Conservation (phyloP, 2,113 vertebrate species). For the Chaetorhynchus papuensis region DNA sequence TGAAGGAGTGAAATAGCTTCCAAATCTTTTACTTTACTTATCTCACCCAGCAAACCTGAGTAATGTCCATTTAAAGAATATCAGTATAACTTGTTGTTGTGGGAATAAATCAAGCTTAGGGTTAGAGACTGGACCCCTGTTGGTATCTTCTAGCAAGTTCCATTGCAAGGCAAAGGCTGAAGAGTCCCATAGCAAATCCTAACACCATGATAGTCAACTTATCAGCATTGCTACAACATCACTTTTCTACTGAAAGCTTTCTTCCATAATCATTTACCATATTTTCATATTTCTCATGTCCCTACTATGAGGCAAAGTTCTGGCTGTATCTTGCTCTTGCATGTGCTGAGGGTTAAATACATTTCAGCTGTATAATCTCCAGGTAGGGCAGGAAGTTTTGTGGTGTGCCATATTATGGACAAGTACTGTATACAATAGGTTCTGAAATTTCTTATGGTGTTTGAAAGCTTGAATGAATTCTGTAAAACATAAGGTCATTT, state of each 20-base stretch:
- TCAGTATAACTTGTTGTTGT: neutral
- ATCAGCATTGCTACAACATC: neutral
- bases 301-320: neutral
- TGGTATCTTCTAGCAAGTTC: neutral
- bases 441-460: neutral
- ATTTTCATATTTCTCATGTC: neutral
- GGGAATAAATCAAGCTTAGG: neutral
- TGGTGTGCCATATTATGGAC: neutral
- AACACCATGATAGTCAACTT: neutral
- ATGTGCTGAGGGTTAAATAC: neutral
- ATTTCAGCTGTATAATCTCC: neutral
- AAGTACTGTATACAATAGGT: neutral
- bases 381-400: neutral
- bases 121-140: neutral
- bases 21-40: neutral
- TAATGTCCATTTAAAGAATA: neutral
- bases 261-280: neutral
- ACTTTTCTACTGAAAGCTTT: neutral
- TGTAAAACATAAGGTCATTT: neutral
- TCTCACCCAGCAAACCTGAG: neutral
- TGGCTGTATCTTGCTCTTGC: neutral
- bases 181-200: neutral
- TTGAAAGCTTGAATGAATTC: constrained; percentile 3
- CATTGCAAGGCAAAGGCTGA: neutral
- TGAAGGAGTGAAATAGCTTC: neutral